Conservation (phyloP, 1,140 invertebrate species). For the Pseudobourletiella spinata region DNA sequence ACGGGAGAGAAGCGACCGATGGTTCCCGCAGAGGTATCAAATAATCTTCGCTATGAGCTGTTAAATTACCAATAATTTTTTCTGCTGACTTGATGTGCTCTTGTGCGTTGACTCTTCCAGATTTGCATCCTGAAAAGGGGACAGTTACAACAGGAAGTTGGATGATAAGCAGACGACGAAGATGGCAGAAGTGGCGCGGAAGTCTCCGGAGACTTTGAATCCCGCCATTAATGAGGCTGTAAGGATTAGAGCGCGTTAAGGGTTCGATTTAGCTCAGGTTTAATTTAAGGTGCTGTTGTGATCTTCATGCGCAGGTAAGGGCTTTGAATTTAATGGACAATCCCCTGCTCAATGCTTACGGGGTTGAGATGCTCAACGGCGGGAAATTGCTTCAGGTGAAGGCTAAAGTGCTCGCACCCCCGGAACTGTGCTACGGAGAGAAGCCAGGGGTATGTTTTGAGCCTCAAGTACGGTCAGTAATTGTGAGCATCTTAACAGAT, state of each 20-base stretch:
- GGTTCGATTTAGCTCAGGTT: too few relatives aligned
- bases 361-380: not conserved
- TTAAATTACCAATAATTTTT: not conserved
- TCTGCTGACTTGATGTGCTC: not conserved
- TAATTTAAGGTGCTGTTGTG: too few relatives aligned
- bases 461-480: not conserved
- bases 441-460: not conserved
- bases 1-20: not conserved
- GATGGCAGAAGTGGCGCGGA: conserved; percentile 15
- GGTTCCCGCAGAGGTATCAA: not conserved
- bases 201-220: conserved; percentile 6
- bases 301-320: too few relatives aligned
- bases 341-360: not conserved
- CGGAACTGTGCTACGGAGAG: conserved; percentile 17
- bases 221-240: not conserved
- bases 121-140: not conserved
- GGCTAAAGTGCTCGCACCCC: conserved; percentile 12
- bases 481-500: not conserved
- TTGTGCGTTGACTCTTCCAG: not conserved
- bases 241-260: not conserved
- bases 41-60: not conserved
- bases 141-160: conserved; percentile 23
- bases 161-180: conserved; percentile 21
- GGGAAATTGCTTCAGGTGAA: conserved; percentile 5
- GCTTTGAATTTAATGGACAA: not conserved